Conservation (phyloP, 2,888 invertebrate genomes). For the Griposia aprilina region DNA sequence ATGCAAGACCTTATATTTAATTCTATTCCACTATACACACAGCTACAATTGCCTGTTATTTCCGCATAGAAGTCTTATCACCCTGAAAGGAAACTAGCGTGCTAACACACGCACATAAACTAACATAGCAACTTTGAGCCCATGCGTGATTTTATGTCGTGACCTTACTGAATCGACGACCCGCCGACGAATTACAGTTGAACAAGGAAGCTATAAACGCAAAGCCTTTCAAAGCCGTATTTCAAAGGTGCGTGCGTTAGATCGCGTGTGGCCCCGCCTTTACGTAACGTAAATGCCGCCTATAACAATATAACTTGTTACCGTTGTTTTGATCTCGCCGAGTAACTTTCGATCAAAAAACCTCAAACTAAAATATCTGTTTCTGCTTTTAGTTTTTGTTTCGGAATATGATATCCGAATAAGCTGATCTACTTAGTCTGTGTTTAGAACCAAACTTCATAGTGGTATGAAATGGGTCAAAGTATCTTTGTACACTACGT, state of each 20-base stretch:
- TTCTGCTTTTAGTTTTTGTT: constrained; percentile 26
- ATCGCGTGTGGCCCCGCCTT: constrained; percentile 65
- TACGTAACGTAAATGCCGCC: constrained; percentile 62
- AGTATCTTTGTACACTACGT: background rate
- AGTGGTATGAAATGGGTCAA: constrained; percentile 1
- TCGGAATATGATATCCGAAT: constrained; percentile 15
- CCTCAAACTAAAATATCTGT: constrained; percentile 21
- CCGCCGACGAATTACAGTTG: constrained; percentile 58
- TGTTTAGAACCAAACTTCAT: constrained; percentile 10
- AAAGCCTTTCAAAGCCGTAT: constrained; percentile 53
- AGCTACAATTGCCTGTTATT: constrained; percentile 41
- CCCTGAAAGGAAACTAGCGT: constrained; percentile 45
- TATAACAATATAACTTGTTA: constrained; percentile 66
- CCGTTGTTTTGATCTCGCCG: constrained; percentile 53
- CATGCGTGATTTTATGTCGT: constrained; percentile 57
- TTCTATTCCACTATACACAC: constrained; percentile 18
- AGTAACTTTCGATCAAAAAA: constrained; percentile 55
- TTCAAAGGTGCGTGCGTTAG: constrained; percentile 62
- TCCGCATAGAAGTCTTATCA: constrained; percentile 49
- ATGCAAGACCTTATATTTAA: constrained; percentile 25
- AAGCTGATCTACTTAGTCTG: background rate
- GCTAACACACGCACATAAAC: constrained; percentile 39
- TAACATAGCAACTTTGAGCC: constrained; percentile 40
- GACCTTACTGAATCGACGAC: constrained; percentile 57
- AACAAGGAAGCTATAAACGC: constrained; percentile 65